Evolutionary conservation across 2,888 invertebrate species (phyloP).

Genomic region (Nowickia ferox): DNA sequence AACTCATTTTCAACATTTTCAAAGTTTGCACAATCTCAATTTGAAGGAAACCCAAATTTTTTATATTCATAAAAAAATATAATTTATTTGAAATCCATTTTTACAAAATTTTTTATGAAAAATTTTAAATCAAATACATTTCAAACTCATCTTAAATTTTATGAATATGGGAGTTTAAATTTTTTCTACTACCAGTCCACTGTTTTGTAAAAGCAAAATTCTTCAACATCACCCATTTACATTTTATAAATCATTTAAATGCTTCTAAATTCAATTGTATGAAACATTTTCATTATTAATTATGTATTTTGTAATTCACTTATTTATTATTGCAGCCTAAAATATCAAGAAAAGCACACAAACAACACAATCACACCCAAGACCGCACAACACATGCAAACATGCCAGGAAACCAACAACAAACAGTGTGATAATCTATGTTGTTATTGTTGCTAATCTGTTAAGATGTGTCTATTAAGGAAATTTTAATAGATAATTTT

Average conservation of each 20-base stretch:
- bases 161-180: not conserved
- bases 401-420: not conserved
- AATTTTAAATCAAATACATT: no score
- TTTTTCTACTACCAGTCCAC: not conserved
- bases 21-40: no score
- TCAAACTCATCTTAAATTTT: no score
- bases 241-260: conserved; percentile 53
- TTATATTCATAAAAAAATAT: no score
- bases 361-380: not conserved
- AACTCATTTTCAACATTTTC: no score
- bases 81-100: no score
- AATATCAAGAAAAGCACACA: conserved; percentile 1
- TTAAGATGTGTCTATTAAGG: conserved; percentile 36
- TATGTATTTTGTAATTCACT: conserved; percentile 27
- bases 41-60: no score
- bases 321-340: conserved; percentile 22
- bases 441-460: conserved; percentile 13
- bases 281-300: conserved; percentile 50
- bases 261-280: conserved; percentile 36
- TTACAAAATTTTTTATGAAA: no score
- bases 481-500: conserved; percentile 45
- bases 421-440: conserved; percentile 30
- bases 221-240: conserved; percentile 7
- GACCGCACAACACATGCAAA: not conserved
- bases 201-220: conserved; percentile 45